phyloP scores from a whole-genome alignment of 2,797 vertebrate genomes.

The Gadopsis marmoratus region DNA sequence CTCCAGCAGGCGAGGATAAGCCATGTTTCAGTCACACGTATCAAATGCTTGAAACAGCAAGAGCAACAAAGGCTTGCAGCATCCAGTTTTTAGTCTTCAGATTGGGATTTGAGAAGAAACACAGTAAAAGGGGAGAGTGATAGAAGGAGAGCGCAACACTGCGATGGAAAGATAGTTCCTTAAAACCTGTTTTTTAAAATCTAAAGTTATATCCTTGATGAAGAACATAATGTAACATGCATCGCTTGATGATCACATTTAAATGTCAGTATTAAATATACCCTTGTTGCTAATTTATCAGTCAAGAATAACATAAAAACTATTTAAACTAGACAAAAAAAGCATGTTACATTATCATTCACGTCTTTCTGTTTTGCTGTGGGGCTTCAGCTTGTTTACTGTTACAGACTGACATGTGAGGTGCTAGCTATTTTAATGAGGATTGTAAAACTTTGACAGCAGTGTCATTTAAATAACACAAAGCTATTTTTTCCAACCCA shows the following conservation, averaged over 20 bases:
- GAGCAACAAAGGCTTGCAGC: slow-evolving; percentile 75
- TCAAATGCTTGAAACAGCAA: slow-evolving; percentile 77
- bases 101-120: slow-evolving; percentile 59
- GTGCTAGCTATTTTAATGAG: slow-evolving; percentile 27
- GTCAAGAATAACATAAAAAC: background rate
- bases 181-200: slow-evolving; percentile 56
- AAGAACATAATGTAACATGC: slow-evolving; percentile 57
- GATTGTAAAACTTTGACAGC: slow-evolving; percentile 8
- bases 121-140: background rate
- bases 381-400: slow-evolving; percentile 13
- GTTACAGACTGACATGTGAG: background rate
- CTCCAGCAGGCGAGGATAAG: slow-evolving; percentile 81
- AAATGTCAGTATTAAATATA: slow-evolving; percentile 8
- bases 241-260: slow-evolving; percentile 40
- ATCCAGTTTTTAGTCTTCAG: slow-evolving; percentile 72
- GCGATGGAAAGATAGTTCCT: slow-evolving; percentile 38
- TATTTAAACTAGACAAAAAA: background rate
- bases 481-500: background rate
- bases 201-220: slow-evolving; percentile 45
- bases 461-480: slow-evolving; percentile 13
- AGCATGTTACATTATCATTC: slow-evolving; percentile 9
- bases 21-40: slow-evolving; percentile 84
- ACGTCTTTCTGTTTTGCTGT: slow-evolving; percentile 5
- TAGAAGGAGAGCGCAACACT: slow-evolving; percentile 6
- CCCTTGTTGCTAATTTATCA: background rate